Conservation (phyloP, 2,797 vertebrate species). For the Masticophis lateralis region DNA sequence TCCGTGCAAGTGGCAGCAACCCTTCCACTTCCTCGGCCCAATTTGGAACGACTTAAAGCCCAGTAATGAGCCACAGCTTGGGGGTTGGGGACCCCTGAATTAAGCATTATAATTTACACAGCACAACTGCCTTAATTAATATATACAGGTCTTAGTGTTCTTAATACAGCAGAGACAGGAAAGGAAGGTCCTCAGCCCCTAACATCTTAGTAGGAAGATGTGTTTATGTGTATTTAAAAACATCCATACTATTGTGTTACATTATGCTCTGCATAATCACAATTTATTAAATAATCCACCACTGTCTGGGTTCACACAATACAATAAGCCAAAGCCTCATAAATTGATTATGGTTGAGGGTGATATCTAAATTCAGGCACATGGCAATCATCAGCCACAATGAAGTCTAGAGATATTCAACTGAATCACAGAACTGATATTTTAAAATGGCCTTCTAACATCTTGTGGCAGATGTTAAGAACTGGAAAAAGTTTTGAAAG, state of each 20-base stretch:
- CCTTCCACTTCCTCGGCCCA: not conserved
- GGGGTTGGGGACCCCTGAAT: not conserved
- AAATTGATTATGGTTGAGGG: not conserved
- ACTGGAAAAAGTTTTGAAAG: not conserved
- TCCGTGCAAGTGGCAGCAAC: not conserved
- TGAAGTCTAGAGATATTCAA: not conserved
- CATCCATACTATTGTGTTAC: not conserved
- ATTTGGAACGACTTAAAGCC: not conserved
- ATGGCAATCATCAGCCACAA: not conserved
- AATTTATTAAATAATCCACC: not conserved
- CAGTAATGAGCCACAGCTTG: not conserved
- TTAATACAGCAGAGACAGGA: not conserved
- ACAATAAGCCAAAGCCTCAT: not conserved
- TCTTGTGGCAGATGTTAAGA: not conserved
- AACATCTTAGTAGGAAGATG: not conserved
- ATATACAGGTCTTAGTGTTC: rapidly evolving
- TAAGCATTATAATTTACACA: not conserved
- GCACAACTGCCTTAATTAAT: not conserved
- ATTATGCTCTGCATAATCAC: not conserved
- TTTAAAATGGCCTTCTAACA: not conserved
- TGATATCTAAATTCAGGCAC: not conserved
- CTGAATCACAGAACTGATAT: not conserved
- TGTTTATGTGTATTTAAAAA: not conserved
- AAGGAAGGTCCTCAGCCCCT: not conserved
- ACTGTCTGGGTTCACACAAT: not conserved